Percentiles rank a stretch among this genome's conserved stretches.
Conservation (phyloP, 2,888 invertebrate species). For the Drosophila mayaguana region DNA sequence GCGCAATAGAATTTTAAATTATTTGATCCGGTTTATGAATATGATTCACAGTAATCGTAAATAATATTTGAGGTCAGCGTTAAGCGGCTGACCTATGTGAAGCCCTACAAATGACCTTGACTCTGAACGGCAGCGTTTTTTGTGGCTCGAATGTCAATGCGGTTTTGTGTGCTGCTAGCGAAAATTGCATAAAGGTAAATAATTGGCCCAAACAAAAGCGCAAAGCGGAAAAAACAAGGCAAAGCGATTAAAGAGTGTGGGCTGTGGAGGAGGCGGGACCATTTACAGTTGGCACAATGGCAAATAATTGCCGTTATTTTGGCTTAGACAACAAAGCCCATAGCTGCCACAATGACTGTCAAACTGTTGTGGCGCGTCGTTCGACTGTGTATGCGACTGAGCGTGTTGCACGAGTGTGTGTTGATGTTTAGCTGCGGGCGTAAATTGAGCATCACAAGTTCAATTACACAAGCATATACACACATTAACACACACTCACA, state of each 20-base stretch:
- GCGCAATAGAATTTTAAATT: constrained; percentile 6
- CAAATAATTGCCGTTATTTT: constrained; percentile 54
- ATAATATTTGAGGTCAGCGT: constrained; percentile 4
- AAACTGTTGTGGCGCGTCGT: constrained; percentile 50
- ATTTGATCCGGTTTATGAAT: constrained; percentile 8
- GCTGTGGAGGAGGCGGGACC: not conserved
- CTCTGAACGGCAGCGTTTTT: constrained; percentile 48
- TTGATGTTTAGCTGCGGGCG: constrained; percentile 49
- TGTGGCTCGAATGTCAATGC: constrained; percentile 30
- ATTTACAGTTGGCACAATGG: constrained; percentile 48
- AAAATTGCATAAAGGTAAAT: constrained; percentile 61
- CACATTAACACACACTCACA: constrained; percentile 10
- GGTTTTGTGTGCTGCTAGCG: constrained; percentile 34
- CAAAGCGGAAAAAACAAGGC: constrained; percentile 38
- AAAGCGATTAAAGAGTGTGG: constrained; percentile 23
- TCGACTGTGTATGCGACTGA: constrained; percentile 33
- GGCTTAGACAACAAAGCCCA: constrained; percentile 42
- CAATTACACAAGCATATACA: constrained; percentile 48
- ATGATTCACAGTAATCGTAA: not conserved
- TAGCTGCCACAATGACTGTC: constrained; percentile 39
- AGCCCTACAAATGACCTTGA: constrained; percentile 58
- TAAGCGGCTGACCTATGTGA: constrained; percentile 21
- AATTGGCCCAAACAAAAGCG: constrained; percentile 61
- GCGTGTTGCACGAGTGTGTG: constrained; percentile 15
- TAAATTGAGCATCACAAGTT: constrained; percentile 72